These are phyloP conservation scores for Cisticola juncidis DNA, from an alignment of 2,113 vertebrate genomes.

Conservation along the genomic window DNA sequence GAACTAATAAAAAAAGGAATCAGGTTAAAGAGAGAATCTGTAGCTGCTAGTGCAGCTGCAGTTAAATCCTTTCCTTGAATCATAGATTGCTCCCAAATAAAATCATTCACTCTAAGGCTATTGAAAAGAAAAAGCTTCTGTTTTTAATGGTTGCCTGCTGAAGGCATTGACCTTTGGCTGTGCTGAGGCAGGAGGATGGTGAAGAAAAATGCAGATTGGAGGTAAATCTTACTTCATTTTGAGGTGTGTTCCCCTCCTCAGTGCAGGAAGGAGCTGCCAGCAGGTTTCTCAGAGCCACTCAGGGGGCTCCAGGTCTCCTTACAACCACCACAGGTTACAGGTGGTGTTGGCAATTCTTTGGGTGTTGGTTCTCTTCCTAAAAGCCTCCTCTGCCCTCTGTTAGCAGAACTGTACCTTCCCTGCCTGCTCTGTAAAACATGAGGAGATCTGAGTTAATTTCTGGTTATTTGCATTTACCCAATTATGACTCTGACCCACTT, in stretches of 20 bases:
- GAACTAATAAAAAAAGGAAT: slow-evolving; percentile 37
- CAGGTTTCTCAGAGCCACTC: neutral
- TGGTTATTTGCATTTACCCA: neutral
- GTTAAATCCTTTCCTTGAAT: neutral
- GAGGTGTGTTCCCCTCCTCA: neutral
- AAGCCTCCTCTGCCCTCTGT: neutral
- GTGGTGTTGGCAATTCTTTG: neutral
- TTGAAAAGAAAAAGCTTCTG: slow-evolving; percentile 1
- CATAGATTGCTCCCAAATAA: neutral
- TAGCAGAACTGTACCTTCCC: neutral
- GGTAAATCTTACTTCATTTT: neutral
- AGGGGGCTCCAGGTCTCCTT: neutral
- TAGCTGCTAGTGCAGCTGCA: neutral
- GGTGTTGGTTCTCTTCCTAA: neutral
- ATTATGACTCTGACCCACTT: neutral
- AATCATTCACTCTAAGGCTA: neutral
- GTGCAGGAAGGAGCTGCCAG: neutral
- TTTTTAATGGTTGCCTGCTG: neutral
- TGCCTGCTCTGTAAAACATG: neutral
- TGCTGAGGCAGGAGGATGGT: neutral
- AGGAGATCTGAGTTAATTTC: neutral
- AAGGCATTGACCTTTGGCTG: neutral
- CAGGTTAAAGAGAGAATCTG: slow-evolving; percentile 14
- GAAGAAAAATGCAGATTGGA: neutral
- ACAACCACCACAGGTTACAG: accelerated